Conservation (phyloP, 1,140 invertebrate genomes). For the Alviniconcha marisindica region DNA sequence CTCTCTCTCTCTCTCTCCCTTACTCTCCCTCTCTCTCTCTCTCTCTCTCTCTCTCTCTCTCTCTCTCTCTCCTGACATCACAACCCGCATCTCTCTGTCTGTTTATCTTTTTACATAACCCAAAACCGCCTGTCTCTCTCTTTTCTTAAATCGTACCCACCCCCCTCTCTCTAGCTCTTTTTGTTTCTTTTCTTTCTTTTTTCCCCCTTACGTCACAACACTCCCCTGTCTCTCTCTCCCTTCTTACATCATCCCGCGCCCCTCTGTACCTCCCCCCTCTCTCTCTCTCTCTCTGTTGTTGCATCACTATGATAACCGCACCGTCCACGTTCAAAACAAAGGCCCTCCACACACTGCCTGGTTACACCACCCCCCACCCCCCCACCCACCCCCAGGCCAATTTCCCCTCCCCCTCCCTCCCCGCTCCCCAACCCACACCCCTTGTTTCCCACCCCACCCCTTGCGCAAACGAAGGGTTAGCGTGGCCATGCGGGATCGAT, state of each 20-base stretch:
- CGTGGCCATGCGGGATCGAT: neutral
- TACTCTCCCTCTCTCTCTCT: slow-evolving; percentile 2
- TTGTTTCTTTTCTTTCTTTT: neutral
- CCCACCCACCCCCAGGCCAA: too few species aligned
- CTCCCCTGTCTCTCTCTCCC: neutral
- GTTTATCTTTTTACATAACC: neutral
- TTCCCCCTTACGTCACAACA: neutral
- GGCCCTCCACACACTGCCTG: too few species aligned
- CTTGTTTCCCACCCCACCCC: neutral
- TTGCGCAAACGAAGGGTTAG: neutral
- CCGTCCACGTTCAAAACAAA: neutral
- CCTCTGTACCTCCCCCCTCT: neutral
- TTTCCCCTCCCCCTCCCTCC: too few species aligned
- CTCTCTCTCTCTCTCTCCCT: slow-evolving; percentile 9
- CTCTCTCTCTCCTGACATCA: neutral
- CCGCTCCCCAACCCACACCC: too few species aligned
- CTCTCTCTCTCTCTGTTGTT: neutral
- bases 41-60: slow-evolving; percentile 2
- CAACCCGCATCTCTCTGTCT: neutral
- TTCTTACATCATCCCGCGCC: too few species aligned
- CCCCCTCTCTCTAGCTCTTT: neutral
- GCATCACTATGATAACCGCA: neutral
- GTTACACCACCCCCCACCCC: too few species aligned
- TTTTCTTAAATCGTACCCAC: neutral
- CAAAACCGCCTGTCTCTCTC: neutral